Percentiles rank a stretch among this genome's conserved stretches.
These are phyloP conservation scores for Chrysocyon brachyurus DNA, from an alignment of 2,797 vertebrate genomes.

Conservation along the genomic window DNA sequence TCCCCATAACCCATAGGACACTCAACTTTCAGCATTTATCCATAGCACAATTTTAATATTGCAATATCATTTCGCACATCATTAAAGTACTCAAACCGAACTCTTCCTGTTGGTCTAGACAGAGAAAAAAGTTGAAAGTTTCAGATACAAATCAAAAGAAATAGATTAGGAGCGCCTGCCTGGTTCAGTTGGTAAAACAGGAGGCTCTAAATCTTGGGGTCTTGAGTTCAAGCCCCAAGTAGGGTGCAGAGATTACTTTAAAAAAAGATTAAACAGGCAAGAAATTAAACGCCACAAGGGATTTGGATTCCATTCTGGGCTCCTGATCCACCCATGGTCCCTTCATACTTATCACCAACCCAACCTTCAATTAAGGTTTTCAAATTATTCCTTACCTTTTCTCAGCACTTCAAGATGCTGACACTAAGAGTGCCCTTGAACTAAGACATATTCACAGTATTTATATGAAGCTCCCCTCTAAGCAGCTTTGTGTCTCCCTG, in stretches of 20 bases:
- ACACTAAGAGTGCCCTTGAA: constrained; percentile 79
- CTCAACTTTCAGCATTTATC: background rate
- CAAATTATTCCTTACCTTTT: constrained; percentile 64
- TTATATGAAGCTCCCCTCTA: constrained; percentile 45
- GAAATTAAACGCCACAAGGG: background rate
- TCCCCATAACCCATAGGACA: background rate
- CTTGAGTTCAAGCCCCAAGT: background rate
- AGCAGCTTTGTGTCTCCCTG: constrained; percentile 72
- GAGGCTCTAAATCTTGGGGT: background rate
- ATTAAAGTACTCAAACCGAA: background rate
- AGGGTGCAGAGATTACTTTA: background rate
- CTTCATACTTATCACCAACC: background rate
- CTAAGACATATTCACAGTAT: constrained; percentile 35
- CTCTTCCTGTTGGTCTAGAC: background rate
- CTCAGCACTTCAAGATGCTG: constrained; percentile 74
- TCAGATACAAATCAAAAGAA: constrained; percentile 41
- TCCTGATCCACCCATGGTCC: background rate
- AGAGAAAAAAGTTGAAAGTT: background rate
- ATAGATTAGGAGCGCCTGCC: background rate
- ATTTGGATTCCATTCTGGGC: background rate
- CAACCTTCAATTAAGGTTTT: constrained; percentile 52
- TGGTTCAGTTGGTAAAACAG: background rate
- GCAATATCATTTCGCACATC: background rate
- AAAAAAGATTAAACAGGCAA: background rate
- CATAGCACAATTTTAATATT: background rate